Evolutionary conservation across 2,113 vertebrate species (phyloP), one percentile per base, ranked within the genome.

Genomic region (Trogon surrucura): DNA sequence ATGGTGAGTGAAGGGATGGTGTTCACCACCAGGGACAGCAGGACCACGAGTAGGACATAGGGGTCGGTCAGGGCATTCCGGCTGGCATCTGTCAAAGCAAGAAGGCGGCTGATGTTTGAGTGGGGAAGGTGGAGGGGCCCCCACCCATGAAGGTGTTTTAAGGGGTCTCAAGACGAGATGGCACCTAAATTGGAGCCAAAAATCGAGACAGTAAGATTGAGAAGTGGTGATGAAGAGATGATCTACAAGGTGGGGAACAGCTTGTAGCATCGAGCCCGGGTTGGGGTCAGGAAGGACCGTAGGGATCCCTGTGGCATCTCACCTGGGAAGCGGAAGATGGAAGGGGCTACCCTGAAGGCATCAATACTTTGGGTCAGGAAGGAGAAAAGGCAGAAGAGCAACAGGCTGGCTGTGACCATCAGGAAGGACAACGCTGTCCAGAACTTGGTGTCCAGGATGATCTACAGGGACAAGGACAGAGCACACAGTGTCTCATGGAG

Each of bases 271-370:
- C 27, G 44, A 21, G 56, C 19, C 22, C 23, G 32, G 44, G 29
- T 27, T 41, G 3, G 36, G 34, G 38, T 32, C 53, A 38, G 41
- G 57, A 51, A 29, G 30, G 61, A 30, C 22, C 13, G 1, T 4
- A 23, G 34, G 20, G 13, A 41, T 10, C 13, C 18, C 73, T 2
- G 2, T 25, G 18, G 10, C 23, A 16, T 26, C 96, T 97, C 98
- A 99, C 99, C 98, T 44, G 98, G 88, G 85, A 99, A 99, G 14
- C 29, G 27, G 96, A 99, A 99, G 89, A 98, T 89, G 1, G 21
- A 11, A 4, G 99, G 99, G 3, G 97, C 88, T 2, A 15, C 13
- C 38, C 26, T 71, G 96, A 98, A 99, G 36, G 98, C 83, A 16
- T 32, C 61, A 1, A 83, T 6, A 57, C 89, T 98, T 71, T 99